Percentiles rank a stretch among this genome's conserved stretches.
Evolutionary conservation across 2,113 vertebrate genomes (phyloP).

Genomic region (Paralichthys olivaceus): DNA sequence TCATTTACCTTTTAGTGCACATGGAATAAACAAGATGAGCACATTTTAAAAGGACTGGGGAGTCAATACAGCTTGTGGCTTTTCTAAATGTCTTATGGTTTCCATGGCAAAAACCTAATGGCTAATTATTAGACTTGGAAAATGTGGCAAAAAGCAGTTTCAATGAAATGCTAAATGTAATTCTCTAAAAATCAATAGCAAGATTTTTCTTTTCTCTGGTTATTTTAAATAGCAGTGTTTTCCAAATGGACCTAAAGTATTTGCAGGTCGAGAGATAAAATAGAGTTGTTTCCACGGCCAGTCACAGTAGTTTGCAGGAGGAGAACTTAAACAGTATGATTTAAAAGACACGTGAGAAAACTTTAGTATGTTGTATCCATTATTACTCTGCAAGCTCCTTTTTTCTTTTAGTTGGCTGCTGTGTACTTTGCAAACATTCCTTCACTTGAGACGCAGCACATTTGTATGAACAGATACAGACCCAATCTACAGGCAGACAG

Average conservation of each 20-base stretch:
- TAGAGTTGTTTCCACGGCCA: too few relatives aligned
- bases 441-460: neutral
- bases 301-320: neutral
- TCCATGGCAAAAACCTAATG: neutral
- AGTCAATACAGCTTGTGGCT: neutral
- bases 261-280: neutral
- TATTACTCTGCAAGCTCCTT: neutral
- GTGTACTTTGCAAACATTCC: constrained; percentile 25
- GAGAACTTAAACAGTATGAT: neutral
- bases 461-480: neutral
- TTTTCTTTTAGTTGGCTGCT: neutral
- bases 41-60: too few relatives aligned
- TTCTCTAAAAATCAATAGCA: too few relatives aligned
- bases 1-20: neutral
- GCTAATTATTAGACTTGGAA: neutral
- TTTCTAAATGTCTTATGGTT: neutral
- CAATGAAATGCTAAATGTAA: neutral
- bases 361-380: neutral
- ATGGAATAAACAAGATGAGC: neutral
- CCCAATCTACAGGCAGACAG: neutral
- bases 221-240: too few relatives aligned
- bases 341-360: neutral
- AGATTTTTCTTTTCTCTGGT: too few relatives aligned
- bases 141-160: neutral
- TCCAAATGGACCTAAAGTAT: too few relatives aligned